phyloP scores from a whole-genome alignment of 1,140 invertebrate genomes.

The Drosophila lacertosa region DNA sequence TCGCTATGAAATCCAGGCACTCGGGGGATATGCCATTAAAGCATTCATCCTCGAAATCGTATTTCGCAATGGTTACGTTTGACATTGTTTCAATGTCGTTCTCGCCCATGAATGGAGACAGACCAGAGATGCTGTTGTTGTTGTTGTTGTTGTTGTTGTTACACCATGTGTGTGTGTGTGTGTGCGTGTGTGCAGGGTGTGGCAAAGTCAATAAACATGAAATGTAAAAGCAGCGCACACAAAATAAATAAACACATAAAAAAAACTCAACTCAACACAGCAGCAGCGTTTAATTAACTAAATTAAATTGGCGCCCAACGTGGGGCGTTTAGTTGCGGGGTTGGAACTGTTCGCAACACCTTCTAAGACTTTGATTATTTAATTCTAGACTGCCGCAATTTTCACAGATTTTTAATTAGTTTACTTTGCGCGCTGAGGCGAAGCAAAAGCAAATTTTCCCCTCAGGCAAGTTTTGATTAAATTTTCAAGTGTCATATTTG shows the following conservation, averaged over 20 bases:
- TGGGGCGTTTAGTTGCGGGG: constrained; percentile 7
- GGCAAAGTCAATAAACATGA: constrained; percentile 77
- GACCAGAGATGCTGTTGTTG: constrained; percentile 92
- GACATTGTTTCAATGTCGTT: constrained; percentile 98
- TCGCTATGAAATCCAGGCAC: constrained; percentile 96
- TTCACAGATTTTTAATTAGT: constrained; percentile 72
- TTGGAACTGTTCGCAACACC: constrained; percentile 9
- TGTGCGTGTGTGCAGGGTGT: constrained; percentile 30
- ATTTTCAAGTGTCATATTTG: constrained; percentile 26
- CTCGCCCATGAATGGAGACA: constrained; percentile 99
- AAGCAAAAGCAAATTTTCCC: background rate
- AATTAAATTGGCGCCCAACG: constrained; percentile 68
- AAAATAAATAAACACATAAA: constrained; percentile 72
- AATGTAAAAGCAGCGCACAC: constrained; percentile 72
- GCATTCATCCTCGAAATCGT: constrained; percentile 97
- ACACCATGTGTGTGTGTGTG: constrained; percentile 20
- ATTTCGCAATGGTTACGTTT: constrained; percentile 97
- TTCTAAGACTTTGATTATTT: constrained; percentile 63
- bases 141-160: constrained; percentile 39
- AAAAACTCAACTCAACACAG: constrained; percentile 50
- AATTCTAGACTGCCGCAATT: constrained; percentile 54
- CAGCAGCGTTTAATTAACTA: constrained; percentile 72
- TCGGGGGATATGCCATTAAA: constrained; percentile 96
- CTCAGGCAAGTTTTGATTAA: constrained; percentile 29
- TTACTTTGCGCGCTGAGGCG: constrained; percentile 18